Base-by-base conservation (phyloP, 2,797 vertebrate genomes). In the Brotula barbata region DNA sequence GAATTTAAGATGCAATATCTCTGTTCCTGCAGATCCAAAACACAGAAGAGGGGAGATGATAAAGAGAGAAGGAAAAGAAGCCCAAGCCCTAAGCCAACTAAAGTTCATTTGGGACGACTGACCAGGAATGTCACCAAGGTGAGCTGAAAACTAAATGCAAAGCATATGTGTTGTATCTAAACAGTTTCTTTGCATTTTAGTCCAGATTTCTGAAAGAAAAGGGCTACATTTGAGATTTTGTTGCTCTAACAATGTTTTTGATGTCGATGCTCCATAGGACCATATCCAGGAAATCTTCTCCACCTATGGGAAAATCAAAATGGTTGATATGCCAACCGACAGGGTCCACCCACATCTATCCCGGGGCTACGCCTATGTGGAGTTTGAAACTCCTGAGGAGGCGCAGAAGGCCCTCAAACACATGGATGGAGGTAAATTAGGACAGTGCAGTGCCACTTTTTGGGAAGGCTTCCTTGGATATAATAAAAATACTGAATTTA, bases 71-170 rank as follows among this genome's bases (percentile, higher is more conserved):
- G 95, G 78, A 94, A 94, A 71, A 88, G 96, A 69, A 98, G 95
- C 64, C 95, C 96, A 0, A 96, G 94, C 4, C 97, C 95, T 1
- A 94, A 94, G 70, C 96, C 96, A 56, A 98, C 95, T 1, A 99
- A 99, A 84, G 92, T 99, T 48, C 94, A 99, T 10, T 88, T 99
- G 23, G 96, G 97, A 41, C 90, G 97, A 17, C 92, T 99, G 51
- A 99, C 97, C 14, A 93, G 93, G 70, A 99, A 99, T 0, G 95
- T 99, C 65, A 99, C 96, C 21, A 99, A 98, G 95, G 97, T 98
- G 65, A 76, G 60, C 13, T 28, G 9, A 50, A 19, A 52, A 16
- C 37, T 2, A 5, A 14, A 5, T 11, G n/a, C 37, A 39, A n/a
- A 39, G 12, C 2, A 39, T 13, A 9, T 11, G 31, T 33, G 31